A percentile compares a stretch with the other conserved stretches of the same genome.
These are phyloP conservation scores for Cepaea nemoralis DNA, from an alignment of 1,140 invertebrate species.

Conservation along the genomic window DNA sequence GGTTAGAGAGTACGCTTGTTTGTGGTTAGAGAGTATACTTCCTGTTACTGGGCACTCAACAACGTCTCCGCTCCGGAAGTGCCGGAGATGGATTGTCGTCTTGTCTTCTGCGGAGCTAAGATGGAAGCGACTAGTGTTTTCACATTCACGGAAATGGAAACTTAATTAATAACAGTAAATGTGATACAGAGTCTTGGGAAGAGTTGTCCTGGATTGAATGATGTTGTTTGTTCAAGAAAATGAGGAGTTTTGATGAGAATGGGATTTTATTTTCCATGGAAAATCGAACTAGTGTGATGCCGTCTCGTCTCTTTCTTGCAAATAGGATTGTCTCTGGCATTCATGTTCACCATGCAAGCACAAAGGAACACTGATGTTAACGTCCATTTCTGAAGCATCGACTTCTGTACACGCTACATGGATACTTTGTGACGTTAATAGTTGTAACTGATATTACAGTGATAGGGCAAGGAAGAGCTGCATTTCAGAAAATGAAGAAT, in stretches of 20 bases:
- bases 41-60: slow-evolving; percentile 11
- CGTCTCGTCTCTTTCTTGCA: background rate
- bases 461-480: too few species aligned
- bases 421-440: too few species aligned
- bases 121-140: slow-evolving; percentile 11
- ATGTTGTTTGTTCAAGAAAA: slow-evolving; percentile 13
- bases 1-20: slow-evolving; percentile 18
- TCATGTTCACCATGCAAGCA: too few species aligned
- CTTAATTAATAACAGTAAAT: slow-evolving; percentile 30
- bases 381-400: too few species aligned
- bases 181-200: background rate
- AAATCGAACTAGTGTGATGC: background rate
- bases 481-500: too few species aligned
- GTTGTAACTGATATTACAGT: too few species aligned
- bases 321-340: too few species aligned
- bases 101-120: background rate
- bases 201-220: background rate
- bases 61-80: background rate
- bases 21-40: slow-evolving; percentile 18
- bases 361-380: too few species aligned
- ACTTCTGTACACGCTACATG: too few species aligned
- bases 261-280: slow-evolving; percentile 19
- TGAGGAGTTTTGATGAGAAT: slow-evolving; percentile 6
- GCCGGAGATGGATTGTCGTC: slow-evolving; percentile 27
- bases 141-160: slow-evolving; percentile 22